Conservation (phyloP, 2,888 invertebrate species). For the Tipula vernalis region DNA sequence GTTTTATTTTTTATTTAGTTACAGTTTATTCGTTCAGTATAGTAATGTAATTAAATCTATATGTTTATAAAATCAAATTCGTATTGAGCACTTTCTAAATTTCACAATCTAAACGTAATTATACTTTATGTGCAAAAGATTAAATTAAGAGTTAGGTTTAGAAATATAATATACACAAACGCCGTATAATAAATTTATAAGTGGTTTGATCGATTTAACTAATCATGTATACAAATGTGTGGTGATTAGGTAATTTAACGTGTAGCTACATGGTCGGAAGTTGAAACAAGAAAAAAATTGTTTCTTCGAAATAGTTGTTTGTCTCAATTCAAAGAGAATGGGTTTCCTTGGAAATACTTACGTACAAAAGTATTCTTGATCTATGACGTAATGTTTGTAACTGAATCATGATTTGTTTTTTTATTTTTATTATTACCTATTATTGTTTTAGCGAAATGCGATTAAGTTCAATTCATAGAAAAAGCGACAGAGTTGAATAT, state of each 20-base stretch:
- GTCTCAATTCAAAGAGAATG: not conserved
- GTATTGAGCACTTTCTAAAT: not conserved
- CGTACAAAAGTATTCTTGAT: not conserved
- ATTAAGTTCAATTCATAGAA: not conserved
- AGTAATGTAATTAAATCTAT: not conserved
- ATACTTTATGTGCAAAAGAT: not conserved
- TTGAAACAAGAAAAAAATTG: not conserved
- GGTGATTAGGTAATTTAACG: not conserved
- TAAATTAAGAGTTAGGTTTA: not conserved
- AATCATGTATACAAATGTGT: not conserved
- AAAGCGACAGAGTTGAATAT: not conserved
- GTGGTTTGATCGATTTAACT: not conserved
- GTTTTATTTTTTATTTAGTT: not conserved
- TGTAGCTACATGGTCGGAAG: not conserved
- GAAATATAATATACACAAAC: not conserved
- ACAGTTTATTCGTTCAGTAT: not conserved
- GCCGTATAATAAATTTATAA: not conserved
- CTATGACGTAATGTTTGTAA: not conserved
- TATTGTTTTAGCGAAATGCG: not conserved
- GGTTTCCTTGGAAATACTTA: not conserved
- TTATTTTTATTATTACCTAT: not conserved
- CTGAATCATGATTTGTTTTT: not conserved
- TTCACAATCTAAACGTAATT: not conserved
- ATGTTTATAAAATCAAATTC: not conserved
- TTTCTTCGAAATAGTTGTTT: not conserved